Percentiles rank a stretch among this genome's conserved stretches.
Conservation (phyloP, 2,888 invertebrate genomes). For the Drymonia ruficornis region DNA sequence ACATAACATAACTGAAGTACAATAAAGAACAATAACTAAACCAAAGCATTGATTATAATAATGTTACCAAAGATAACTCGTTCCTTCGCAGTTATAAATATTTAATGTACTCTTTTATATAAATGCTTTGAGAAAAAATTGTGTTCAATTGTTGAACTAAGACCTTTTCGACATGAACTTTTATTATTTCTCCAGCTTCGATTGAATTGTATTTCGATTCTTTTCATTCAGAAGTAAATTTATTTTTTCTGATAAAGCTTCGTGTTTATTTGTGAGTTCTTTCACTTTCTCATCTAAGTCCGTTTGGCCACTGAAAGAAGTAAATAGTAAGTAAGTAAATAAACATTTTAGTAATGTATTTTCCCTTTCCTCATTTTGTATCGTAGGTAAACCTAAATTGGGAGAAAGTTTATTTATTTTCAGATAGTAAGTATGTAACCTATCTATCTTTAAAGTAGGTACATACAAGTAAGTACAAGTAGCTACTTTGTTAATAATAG, state of each 20-base stretch:
- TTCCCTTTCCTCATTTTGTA: neutral
- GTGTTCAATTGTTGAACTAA: neutral
- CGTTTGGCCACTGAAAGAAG: slow-evolving; percentile 52
- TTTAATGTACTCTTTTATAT: neutral
- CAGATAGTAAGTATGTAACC: too few relatives aligned
- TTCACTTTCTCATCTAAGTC: slow-evolving; percentile 50
- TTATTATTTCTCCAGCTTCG: slow-evolving; percentile 8
- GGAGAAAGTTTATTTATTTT: neutral
- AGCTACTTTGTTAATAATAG: too few relatives aligned
- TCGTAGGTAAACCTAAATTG: neutral
- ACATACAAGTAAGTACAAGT: too few relatives aligned
- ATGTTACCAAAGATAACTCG: too few relatives aligned
- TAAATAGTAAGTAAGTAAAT: neutral
- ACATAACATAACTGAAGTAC: too few relatives aligned
- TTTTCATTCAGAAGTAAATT: slow-evolving; percentile 19
- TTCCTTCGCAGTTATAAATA: too few relatives aligned
- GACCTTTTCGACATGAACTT: neutral
- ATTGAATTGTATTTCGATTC: slow-evolving; percentile 2
- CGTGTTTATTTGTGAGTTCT: slow-evolving; percentile 39
- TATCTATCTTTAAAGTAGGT: too few relatives aligned
- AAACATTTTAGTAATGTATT: neutral
- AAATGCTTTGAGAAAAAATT: neutral
- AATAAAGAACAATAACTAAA: too few relatives aligned
- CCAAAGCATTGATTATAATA: too few relatives aligned
- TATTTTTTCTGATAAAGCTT: slow-evolving; percentile 40